phyloP scores from a whole-genome alignment of 2,888 invertebrate genomes.

The Neoitamus cyanurus region DNA sequence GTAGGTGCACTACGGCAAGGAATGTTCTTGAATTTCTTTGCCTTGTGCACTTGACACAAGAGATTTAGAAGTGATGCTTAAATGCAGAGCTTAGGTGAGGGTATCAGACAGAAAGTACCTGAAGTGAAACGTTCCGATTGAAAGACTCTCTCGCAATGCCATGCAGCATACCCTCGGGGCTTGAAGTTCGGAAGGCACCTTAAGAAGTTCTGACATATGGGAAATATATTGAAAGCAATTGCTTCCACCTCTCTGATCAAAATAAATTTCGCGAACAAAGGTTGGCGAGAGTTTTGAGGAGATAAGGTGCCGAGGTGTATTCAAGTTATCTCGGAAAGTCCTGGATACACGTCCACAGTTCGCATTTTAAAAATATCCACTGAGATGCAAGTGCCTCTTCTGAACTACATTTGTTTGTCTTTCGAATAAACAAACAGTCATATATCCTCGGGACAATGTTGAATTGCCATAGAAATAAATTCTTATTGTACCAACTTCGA shows the following conservation, averaged over 20 bases:
- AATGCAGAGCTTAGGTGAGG: slow-evolving; percentile 26
- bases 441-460: not conserved
- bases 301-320: not conserved
- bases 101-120: slow-evolving; percentile 23
- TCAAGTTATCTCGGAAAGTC: not conserved
- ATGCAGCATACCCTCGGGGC: not conserved
- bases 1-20: not conserved
- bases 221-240: slow-evolving; percentile 7
- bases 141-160: not conserved
- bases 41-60: slow-evolving; percentile 28
- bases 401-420: not conserved
- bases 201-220: slow-evolving; percentile 22
- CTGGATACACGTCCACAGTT: not conserved
- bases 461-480: not conserved
- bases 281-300: not conserved
- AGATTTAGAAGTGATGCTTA: slow-evolving; percentile 40
- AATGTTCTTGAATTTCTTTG: slow-evolving; percentile 22
- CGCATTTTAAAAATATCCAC: not conserved
- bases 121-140: slow-evolving; percentile 29
- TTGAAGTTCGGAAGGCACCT: not conserved
- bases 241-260: not conserved
- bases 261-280: not conserved
- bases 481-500: not conserved
- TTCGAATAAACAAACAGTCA: not conserved
- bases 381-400: not conserved